A percentile compares a stretch with the other conserved stretches of the same genome.
Evolutionary conservation across 2,797 vertebrate species (phyloP).

Genomic region (Ctenopoma multispine): DNA sequence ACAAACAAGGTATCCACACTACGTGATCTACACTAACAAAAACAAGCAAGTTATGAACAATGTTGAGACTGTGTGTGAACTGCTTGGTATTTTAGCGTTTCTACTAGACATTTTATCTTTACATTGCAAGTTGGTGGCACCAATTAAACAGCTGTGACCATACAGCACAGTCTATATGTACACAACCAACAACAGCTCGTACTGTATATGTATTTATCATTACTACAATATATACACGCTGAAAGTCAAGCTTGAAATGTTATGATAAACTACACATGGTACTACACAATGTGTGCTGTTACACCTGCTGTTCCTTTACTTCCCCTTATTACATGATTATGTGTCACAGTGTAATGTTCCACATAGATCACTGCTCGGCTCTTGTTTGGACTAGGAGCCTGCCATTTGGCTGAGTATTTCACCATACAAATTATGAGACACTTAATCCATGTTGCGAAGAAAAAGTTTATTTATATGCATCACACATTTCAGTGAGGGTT

Average conservation of each 20-base stretch:
- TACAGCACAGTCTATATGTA: neutral
- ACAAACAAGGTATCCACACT: slow-evolving; percentile 1
- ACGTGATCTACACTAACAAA: neutral
- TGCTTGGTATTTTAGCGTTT: slow-evolving; percentile 15
- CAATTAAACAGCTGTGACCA: neutral
- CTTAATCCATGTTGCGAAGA: slow-evolving; percentile 13
- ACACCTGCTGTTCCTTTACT: neutral
- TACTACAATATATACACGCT: neutral
- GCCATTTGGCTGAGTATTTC: slow-evolving; percentile 4
- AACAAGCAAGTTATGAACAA: neutral
- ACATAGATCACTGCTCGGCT: neutral
- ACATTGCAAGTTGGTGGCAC: neutral
- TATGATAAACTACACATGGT: neutral
- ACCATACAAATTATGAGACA: neutral
- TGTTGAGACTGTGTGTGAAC: slow-evolving; percentile 17
- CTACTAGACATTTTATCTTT: slow-evolving; percentile 1
- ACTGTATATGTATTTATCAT: neutral
- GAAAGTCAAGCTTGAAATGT: neutral
- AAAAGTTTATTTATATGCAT: slow-evolving; percentile 9
- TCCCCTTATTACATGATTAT: neutral
- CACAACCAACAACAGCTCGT: neutral
- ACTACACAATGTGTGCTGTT: neutral
- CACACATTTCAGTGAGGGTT: neutral
- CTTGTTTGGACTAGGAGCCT: neutral
- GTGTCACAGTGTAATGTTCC: slow-evolving; percentile 3